Conservation (phyloP, 1,140 invertebrate genomes). For the Harlomillsia oculata region DNA sequence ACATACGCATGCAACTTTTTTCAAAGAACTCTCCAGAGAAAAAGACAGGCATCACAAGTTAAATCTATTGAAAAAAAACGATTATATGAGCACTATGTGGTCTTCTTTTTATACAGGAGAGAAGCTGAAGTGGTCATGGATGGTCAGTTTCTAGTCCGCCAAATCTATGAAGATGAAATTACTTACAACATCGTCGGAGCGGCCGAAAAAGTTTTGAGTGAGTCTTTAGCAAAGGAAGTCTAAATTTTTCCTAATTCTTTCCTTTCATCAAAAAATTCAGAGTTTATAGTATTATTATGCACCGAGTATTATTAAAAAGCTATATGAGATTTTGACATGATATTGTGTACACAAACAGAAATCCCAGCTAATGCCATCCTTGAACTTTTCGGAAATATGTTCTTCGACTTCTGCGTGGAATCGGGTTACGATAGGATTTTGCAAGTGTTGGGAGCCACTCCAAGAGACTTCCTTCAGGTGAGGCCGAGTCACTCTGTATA, state of each 20-base stretch:
- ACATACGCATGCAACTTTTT: too few relatives aligned
- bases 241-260: too few relatives aligned
- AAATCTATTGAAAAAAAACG: too few relatives aligned
- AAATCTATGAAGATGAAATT: conserved; percentile 90
- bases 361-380: conserved; percentile 81
- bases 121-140: conserved; percentile 87
- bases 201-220: conserved; percentile 80
- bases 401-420: conserved; percentile 89
- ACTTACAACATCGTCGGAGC: conserved; percentile 87
- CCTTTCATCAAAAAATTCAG: too few relatives aligned
- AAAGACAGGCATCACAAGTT: too few relatives aligned
- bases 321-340: too few relatives aligned
- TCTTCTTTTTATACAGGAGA: conserved; percentile 53
- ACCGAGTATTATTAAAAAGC: too few relatives aligned
- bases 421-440: conserved; percentile 88
- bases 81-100: too few relatives aligned
- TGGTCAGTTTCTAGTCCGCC: conserved; percentile 83
- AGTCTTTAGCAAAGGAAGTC: conserved; percentile 41
- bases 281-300: too few relatives aligned
- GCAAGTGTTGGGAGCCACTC: conserved; percentile 82
- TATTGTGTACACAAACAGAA: too few relatives aligned
- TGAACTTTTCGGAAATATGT: conserved; percentile 85
- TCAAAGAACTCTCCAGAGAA: too few relatives aligned
- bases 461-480: conserved; percentile 82
- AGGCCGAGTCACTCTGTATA: conserved; percentile 12